Percentiles rank a stretch among this genome's conserved stretches.
Evolutionary conservation across 2,797 vertebrate genomes (phyloP).

Genomic region (Rhyacichthys aspro): DNA sequence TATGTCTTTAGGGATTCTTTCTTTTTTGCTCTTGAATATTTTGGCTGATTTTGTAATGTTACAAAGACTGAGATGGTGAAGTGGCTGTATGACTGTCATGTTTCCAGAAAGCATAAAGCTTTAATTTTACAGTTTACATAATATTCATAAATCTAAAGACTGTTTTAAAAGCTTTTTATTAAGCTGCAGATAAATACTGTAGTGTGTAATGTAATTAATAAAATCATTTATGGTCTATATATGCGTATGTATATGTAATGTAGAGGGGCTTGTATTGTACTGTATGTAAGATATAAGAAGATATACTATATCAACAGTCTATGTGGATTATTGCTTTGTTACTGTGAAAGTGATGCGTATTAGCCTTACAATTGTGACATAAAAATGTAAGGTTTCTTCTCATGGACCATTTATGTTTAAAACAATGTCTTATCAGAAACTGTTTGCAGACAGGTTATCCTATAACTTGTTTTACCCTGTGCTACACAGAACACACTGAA

Average conservation of each 20-base stretch:
- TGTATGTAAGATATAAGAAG: conserved; percentile 64
- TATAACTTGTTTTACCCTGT: conserved; percentile 40
- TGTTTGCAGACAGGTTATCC: conserved; percentile 23
- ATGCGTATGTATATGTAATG: conserved; percentile 67
- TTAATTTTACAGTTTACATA: conserved; percentile 69
- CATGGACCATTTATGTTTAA: conserved; percentile 32
- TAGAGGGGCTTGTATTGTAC: conserved; percentile 68
- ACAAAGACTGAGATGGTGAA: conserved; percentile 13
- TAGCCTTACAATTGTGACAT: conserved; percentile 49
- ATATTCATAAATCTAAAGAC: conserved; percentile 57
- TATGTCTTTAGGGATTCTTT: neutral
- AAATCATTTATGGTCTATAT: conserved; percentile 54
- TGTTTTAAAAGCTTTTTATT: conserved; percentile 72
- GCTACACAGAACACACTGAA: conserved; percentile 54
- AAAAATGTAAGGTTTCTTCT: conserved; percentile 17
- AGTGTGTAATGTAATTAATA: conserved; percentile 61
- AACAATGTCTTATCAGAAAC: conserved; percentile 13
- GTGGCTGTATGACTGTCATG: conserved; percentile 28
- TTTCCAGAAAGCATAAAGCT: conserved; percentile 60
- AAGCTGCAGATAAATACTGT: conserved; percentile 53
- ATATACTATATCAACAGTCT: conserved; percentile 12
- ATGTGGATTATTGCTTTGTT: conserved; percentile 47
- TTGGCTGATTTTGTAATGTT: neutral
- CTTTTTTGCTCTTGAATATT: neutral
- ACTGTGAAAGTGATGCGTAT: conserved; percentile 52